phyloP scores from a whole-genome alignment of 1,140 invertebrate species.

The Homalodisca vitripennis region DNA sequence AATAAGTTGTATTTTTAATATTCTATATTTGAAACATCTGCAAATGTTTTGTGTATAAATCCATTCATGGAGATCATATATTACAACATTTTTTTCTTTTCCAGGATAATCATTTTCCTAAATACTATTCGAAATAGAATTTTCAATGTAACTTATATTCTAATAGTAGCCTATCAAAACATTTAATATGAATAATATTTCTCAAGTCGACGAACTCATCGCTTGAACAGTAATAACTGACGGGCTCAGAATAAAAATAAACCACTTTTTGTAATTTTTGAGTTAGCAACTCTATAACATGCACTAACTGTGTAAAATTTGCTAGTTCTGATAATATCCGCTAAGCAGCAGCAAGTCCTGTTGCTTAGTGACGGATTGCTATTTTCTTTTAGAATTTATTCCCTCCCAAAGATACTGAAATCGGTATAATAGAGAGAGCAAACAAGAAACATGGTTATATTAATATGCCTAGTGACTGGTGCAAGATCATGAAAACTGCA shows the following conservation, averaged over 20 bases:
- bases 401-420: slow-evolving; percentile 32
- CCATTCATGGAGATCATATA: too few relatives aligned
- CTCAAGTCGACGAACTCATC: too few relatives aligned
- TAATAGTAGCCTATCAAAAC: too few relatives aligned
- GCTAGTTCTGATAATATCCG: slow-evolving; percentile 23
- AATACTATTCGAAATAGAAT: too few relatives aligned
- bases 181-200: too few relatives aligned
- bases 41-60: too few relatives aligned
- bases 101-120: too few relatives aligned
- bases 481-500: slow-evolving; percentile 15
- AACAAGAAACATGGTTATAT: slow-evolving; percentile 23
- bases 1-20: too few relatives aligned
- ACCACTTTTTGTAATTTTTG: slow-evolving; percentile 24
- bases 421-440: slow-evolving; percentile 32
- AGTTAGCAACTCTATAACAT: slow-evolving; percentile 22
- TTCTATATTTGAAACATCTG: too few relatives aligned
- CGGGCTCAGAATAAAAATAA: slow-evolving; percentile 14
- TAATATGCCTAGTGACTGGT: slow-evolving; percentile 5
- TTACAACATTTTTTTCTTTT: too few relatives aligned
- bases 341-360: slow-evolving; percentile 28
- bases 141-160: too few relatives aligned
- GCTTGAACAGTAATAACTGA: too few relatives aligned
- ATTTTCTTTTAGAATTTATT: slow-evolving; percentile 32
- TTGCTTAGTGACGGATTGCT: slow-evolving; percentile 20
- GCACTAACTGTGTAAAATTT: not conserved